These are phyloP conservation scores for Muscina levida DNA, from an alignment of 2,888 invertebrate genomes.

Conservation along the genomic window DNA sequence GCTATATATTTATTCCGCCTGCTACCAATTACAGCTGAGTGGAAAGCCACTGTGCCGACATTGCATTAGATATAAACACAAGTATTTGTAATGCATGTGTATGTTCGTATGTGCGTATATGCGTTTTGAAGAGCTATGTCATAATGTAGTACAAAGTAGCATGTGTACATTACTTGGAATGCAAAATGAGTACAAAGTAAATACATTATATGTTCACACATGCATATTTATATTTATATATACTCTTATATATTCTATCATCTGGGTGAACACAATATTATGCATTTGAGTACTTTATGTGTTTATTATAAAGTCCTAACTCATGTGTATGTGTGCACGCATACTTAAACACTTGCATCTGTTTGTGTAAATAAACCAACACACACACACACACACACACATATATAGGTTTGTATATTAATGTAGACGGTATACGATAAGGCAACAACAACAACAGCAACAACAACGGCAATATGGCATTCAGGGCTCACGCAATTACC, in stretches of 20 bases:
- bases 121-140: no score
- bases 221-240: neutral
- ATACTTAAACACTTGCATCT: neutral
- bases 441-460: no score
- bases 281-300: neutral
- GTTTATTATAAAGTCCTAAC: neutral
- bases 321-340: neutral
- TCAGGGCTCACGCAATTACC: conserved; percentile 54
- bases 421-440: conserved; percentile 34
- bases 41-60: no score
- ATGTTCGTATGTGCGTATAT: neutral
- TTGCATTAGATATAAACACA: no score
- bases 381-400: neutral
- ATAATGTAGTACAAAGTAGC: neutral
- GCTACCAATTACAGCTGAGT: no score
- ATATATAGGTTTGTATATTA: conserved; percentile 5
- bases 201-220: conserved; percentile 9
- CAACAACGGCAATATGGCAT: neutral
- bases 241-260: no score
- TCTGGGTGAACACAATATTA: no score
- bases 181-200: conserved; percentile 8
- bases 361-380: neutral
- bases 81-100: neutral
- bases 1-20: no score
- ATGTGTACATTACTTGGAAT: conserved; percentile 10